Percentiles rank a stretch among this genome's conserved stretches.
Conservation (phyloP, 2,113 vertebrate genomes). For the Clinocottus analis region DNA sequence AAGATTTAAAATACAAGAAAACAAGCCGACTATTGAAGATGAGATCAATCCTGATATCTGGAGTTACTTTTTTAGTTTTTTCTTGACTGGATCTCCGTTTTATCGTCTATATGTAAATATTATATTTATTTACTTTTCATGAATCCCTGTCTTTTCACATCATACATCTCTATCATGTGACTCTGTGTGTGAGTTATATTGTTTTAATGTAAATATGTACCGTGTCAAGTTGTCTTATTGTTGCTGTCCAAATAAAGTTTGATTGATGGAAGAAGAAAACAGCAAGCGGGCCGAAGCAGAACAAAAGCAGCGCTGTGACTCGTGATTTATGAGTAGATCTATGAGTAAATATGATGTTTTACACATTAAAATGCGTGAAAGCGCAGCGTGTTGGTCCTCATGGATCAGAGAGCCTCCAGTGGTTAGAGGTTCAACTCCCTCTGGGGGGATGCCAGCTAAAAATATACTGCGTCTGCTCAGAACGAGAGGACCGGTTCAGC, state of each 20-base stretch:
- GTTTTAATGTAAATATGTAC: background rate
- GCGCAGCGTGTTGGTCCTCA: slow-evolving; percentile 9
- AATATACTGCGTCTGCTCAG: slow-evolving; percentile 32
- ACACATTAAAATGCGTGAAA: background rate
- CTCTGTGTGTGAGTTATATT: background rate
- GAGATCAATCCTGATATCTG: no score
- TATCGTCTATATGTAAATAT: background rate
- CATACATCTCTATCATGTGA: background rate
- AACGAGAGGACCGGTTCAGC: background rate
- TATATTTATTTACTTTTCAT: background rate
- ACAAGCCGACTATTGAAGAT: background rate
- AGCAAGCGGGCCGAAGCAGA: background rate
- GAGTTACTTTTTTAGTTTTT: background rate
- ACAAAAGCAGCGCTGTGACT: background rate
- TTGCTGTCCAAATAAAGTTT: background rate
- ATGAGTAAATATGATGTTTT: background rate
- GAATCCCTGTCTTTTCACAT: background rate
- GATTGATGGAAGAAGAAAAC: background rate
- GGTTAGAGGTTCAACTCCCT: slow-evolving; percentile 49
- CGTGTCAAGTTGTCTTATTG: background rate
- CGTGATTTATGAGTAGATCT: no score
- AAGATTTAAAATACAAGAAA: background rate
- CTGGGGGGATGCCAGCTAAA: slow-evolving; percentile 46
- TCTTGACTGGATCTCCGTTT: background rate
- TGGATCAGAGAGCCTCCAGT: slow-evolving; percentile 31